These are phyloP conservation scores for Pholis gunnellus DNA, from an alignment of 2,113 vertebrate genomes.

Conservation along the genomic window DNA sequence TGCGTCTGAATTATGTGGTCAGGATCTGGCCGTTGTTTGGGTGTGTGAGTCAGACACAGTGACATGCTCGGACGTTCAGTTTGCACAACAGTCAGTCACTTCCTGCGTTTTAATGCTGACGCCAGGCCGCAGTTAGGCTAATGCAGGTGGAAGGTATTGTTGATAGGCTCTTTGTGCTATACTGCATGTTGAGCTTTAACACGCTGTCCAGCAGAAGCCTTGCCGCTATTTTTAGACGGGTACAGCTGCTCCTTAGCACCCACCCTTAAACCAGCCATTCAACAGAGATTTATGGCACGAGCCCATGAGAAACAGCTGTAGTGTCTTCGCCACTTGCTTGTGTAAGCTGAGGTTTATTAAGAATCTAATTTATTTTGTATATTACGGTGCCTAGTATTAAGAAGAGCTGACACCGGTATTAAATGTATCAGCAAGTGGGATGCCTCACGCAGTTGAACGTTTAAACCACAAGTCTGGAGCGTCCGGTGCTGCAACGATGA, in stretches of 20 bases:
- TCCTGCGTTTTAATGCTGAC: constrained; percentile 74
- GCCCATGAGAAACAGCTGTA: constrained; percentile 75
- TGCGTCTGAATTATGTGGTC: constrained; percentile 66
- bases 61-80: constrained; percentile 51
- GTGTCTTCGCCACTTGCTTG: constrained; percentile 58
- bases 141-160: constrained; percentile 75
- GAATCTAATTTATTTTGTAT: constrained; percentile 32
- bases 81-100: constrained; percentile 70
- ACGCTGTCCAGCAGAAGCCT: constrained; percentile 69
- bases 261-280: constrained; percentile 74
- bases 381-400: constrained; percentile 14
- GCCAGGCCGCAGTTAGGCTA: constrained; percentile 54
- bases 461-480: constrained; percentile 51
- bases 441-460: constrained; percentile 31
- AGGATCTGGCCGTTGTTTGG: constrained; percentile 67
- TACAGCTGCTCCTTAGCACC: constrained; percentile 79
- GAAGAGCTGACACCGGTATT: constrained; percentile 45
- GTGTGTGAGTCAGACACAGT: constrained; percentile 70
- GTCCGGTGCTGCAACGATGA: constrained; percentile 66
- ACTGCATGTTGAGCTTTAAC: constrained; percentile 69
- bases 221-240: constrained; percentile 76
- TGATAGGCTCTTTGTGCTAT: constrained; percentile 69
- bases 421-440: constrained; percentile 56
- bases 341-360: constrained; percentile 20
- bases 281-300: constrained; percentile 74